These are phyloP conservation scores for Rhinatrema bivittatum DNA, from an alignment of 2,797 vertebrate species.

Conservation along the genomic window DNA sequence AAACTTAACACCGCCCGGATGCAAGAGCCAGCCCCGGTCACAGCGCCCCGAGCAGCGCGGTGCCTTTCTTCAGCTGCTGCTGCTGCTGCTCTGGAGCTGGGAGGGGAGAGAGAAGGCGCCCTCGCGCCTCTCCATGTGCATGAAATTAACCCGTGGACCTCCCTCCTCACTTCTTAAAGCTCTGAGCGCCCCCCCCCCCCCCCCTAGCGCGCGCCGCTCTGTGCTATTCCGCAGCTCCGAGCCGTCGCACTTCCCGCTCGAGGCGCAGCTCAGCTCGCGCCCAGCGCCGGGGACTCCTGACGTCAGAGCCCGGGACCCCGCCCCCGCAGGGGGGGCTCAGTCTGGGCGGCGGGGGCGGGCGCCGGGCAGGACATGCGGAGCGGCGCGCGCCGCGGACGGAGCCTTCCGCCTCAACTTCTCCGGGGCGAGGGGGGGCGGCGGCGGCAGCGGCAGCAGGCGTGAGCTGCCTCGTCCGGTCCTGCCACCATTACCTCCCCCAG, in stretches of 20 bases:
- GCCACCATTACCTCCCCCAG: constrained; percentile 70
- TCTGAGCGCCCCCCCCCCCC: not conserved
- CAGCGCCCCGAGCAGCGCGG: not conserved
- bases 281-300: not conserved
- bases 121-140: too few relatives aligned
- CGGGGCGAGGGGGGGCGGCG: not conserved
- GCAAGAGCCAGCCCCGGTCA: too few relatives aligned
- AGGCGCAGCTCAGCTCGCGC: not conserved
- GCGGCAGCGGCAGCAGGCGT: not conserved
- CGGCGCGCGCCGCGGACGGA: not conserved
- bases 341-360: too few relatives aligned
- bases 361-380: not conserved
- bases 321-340: too few relatives aligned
- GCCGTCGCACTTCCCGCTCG: not conserved
- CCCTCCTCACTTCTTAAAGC: too few relatives aligned
- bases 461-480: constrained; percentile 21
- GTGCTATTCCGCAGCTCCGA: not conserved
- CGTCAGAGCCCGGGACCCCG: too few relatives aligned
- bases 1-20: too few relatives aligned
- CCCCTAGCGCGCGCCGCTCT: not conserved
- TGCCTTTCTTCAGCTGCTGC: not conserved
- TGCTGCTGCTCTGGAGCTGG: too few relatives aligned
- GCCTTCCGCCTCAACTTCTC: not conserved
- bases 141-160: too few relatives aligned
- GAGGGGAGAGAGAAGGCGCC: not conserved